Evolutionary conservation across 2,113 vertebrate species (phyloP).

Genomic region (Xenus cinereus): DNA sequence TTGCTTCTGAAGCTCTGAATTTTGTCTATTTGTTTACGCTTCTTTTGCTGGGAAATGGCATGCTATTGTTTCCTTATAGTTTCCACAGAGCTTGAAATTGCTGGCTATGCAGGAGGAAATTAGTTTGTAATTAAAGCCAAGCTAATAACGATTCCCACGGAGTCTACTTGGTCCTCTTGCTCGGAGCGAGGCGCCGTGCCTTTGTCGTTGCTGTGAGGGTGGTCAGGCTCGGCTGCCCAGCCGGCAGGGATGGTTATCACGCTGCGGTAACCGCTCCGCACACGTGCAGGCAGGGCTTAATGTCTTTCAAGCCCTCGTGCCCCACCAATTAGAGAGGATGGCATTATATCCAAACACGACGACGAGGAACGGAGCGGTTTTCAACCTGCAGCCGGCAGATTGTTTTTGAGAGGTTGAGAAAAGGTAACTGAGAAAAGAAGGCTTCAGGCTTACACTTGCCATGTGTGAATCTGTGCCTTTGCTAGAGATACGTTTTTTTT

Average conservation of each 20-base stretch:
- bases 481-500: not conserved
- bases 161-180: not conserved
- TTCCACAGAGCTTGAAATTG: conserved; percentile 33
- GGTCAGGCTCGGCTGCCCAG: not conserved
- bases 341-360: not conserved
- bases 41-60: not conserved
- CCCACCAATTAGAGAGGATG: not conserved
- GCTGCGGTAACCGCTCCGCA: not conserved
- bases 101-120: conserved; percentile 34
- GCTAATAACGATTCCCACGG: conserved; percentile 1
- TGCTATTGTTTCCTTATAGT: not conserved
- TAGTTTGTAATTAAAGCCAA: conserved; percentile 49
- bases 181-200: not conserved
- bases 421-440: not conserved
- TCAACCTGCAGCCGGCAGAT: not conserved
- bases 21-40: not conserved
- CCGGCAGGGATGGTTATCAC: not conserved
- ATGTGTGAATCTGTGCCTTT: accelerated
- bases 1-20: not conserved
- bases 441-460: not conserved
- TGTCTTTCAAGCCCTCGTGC: not conserved
- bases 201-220: not conserved
- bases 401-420: not conserved
- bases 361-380: not conserved
- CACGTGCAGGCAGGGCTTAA: not conserved